Evolutionary conservation across 2,113 vertebrate genomes (phyloP), one percentile per base, ranked within the genome.

Genomic region (Misgurnus anguillicaudatus): DNA sequence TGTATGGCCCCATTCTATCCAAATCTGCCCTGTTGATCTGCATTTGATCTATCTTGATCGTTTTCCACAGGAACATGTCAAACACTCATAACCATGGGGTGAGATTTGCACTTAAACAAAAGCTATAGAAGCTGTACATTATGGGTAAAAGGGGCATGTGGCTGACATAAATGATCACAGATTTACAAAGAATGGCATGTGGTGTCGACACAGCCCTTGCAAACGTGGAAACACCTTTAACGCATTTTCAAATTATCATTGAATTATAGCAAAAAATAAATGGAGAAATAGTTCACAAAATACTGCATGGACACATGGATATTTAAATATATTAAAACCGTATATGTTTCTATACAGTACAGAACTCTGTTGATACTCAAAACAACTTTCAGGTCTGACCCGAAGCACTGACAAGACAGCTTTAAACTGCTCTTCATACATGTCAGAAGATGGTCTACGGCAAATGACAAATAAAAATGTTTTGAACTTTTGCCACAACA

Each of bases 1-100:
- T 87, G 84, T 51, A 82, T 91, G 92, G 90, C 90, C 92, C 85
- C 88, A 91, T 92, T 91, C 89, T 84, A 91, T 92, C 91, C 87
- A 88, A 75, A 83, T 89, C 87, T 81, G 86, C 92, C 89, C 89
- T 89, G 89, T 85, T 84, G 75, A 77, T 82, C 77, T 83, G 80
- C 80, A 42, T 60, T 78, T 92, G 88, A 92, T 91, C 38, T 79
- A 84, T 80, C 85, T 82, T 70, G 90, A 92, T 91, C 80, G 77
- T 80, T 85, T 88, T 78, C 87, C 80, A 86, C 85, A 85, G 84
- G 80, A 88, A 87, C 83, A 89, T 88, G 91, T 89, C 91, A 92
- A 91, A 90, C 88, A 90, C 64, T 10, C 67, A 88, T 68, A 79
- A 21, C 64, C 75, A 45, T 65, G 57, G 57, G 14, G 16, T 21